Evolutionary conservation across 2,797 vertebrate species (phyloP).

Genomic region (Lophura swinhoii): DNA sequence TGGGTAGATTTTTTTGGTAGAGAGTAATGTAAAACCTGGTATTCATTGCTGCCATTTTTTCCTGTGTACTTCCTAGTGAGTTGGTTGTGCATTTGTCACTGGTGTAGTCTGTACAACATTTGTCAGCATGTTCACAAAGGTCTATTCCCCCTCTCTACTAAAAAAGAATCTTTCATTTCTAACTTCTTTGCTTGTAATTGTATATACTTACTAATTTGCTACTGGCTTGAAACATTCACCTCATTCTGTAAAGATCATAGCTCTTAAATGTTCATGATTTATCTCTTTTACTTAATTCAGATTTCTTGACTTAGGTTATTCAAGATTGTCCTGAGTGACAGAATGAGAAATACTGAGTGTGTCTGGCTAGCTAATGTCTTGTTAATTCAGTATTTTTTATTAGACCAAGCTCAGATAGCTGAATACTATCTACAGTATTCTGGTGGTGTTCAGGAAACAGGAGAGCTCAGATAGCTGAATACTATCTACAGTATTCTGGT

Average conservation of each 20-base stretch:
- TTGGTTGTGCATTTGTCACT: neutral
- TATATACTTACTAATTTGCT: neutral
- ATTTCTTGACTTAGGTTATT: neutral
- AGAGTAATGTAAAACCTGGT: neutral
- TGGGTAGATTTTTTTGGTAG: neutral
- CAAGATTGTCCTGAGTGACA: neutral
- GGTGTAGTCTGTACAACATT: neutral
- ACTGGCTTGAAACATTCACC: neutral
- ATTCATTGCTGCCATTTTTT: neutral
- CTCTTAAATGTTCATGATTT: neutral
- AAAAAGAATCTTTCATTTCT: neutral
- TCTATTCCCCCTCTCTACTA: neutral
- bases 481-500: neutral
- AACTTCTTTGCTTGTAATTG: neutral
- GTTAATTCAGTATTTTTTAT: neutral
- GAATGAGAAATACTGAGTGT: neutral
- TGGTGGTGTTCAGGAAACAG: accelerated
- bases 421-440: neutral
- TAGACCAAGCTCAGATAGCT: neutral
- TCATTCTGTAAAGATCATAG: neutral
- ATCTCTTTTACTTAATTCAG: neutral
- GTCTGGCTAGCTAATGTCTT: neutral
- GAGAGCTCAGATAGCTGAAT: neutral
- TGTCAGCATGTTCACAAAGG: neutral
- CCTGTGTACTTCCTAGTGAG: neutral